Conservation (phyloP, 2,888 invertebrate genomes). For the Calameuta pallipes region DNA sequence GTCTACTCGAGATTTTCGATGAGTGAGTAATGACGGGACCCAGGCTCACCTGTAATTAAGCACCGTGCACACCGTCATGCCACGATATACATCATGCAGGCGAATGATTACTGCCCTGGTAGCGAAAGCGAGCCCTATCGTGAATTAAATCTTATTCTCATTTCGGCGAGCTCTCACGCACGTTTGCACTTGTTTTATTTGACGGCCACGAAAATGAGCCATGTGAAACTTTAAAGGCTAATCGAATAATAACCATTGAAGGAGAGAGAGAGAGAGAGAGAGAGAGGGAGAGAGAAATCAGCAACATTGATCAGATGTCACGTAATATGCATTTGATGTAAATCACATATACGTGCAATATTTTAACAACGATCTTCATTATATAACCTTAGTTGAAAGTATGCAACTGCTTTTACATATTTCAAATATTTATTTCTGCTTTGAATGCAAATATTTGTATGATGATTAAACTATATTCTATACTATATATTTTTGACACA, state of each 20-base stretch:
- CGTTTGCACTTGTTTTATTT: neutral
- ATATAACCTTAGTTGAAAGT: no score
- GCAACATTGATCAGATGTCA: no score
- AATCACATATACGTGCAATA: no score
- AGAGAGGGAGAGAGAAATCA: no score
- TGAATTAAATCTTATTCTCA: slow-evolving; percentile 51
- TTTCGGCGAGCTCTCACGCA: slow-evolving; percentile 16
- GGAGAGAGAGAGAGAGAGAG: neutral
- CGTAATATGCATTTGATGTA: no score
- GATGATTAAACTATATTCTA: neutral
- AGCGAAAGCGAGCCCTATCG: slow-evolving; percentile 44
- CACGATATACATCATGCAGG: slow-evolving; percentile 41
- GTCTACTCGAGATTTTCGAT: slow-evolving; percentile 32
- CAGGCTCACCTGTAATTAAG: slow-evolving; percentile 39
- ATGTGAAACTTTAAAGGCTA: neutral
- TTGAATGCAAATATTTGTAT: neutral
- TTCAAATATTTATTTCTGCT: no score
- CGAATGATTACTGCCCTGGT: slow-evolving; percentile 42
- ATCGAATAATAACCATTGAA: neutral
- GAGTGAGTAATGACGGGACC: slow-evolving; percentile 26
- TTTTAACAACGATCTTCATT: no score
- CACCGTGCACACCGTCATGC: slow-evolving; percentile 23
- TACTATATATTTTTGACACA: neutral
- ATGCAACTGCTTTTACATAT: no score
- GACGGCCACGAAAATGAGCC: neutral